Evolutionary conservation across 2,888 invertebrate species (phyloP).

Genomic region (Scrobipalpa costella): DNA sequence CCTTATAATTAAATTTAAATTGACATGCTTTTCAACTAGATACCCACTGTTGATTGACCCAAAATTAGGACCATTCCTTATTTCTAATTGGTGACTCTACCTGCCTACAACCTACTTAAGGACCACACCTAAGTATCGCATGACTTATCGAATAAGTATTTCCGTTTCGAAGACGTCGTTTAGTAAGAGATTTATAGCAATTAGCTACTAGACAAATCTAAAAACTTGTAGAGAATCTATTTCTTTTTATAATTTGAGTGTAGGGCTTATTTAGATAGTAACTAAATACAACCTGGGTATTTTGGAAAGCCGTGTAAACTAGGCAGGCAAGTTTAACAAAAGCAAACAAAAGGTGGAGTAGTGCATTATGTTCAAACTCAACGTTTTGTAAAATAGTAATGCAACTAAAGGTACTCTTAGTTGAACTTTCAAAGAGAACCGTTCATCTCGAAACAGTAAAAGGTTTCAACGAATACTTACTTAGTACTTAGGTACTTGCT

Average conservation of each 20-base stretch:
- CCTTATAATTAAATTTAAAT: background rate
- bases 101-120: too few species aligned
- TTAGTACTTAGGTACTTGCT: background rate
- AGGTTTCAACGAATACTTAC: slow-evolving; percentile 10
- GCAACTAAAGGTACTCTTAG: background rate
- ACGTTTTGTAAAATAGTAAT: background rate
- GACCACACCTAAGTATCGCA: background rate
- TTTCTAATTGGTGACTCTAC: too few species aligned
- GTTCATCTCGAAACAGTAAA: slow-evolving; percentile 17
- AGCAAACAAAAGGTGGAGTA: background rate
- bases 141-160: background rate
- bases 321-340: background rate
- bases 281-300: too few species aligned
- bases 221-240: too few species aligned
- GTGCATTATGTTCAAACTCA: background rate
- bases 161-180: background rate
- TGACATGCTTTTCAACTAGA: too few species aligned
- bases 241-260: too few species aligned
- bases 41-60: too few species aligned
- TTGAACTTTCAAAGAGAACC: slow-evolving; percentile 24
- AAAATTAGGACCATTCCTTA: too few species aligned
- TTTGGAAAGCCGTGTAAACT: slow-evolving; percentile 17
- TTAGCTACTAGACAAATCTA: too few species aligned
- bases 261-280: too few species aligned
- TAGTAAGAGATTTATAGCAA: background rate